Base-by-base conservation (phyloP, 2,888 invertebrate genomes). In the Apeira syringaria region DNA sequence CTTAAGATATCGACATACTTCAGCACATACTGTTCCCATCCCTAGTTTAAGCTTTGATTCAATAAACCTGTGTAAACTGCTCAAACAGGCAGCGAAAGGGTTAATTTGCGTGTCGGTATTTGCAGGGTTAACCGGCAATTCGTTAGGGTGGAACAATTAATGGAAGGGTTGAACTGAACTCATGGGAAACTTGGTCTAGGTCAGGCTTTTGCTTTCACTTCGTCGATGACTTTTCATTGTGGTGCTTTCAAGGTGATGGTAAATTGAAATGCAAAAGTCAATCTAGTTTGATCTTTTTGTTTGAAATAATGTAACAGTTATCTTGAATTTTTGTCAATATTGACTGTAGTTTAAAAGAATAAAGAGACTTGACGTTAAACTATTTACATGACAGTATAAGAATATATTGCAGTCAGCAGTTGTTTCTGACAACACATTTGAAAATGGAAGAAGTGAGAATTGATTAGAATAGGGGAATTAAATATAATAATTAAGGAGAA, bases 71-170 rank as follows among this genome's bases (percentile, higher is more conserved):
- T 85, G 79, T 85, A 84, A 87, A 78, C 74, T 80, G 74, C 70
- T 64, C 78, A 80, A 83, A 85, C 78, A 78, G 77, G 70, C 83
- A 64, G 83, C 64, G 80, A 83, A 88, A 87, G 89, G 88, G 88
- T 87, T 88, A 85, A 88, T 89, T 89, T 89, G 85, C 89, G 85
- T 88, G 84, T 77, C 73, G 75, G 78, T 68, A 69, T 79, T 79
- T 68, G 79, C 76, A 75, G 84, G 85, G 88, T 84, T 87, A 88
- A 89, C 87, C 80, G 78, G 67, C 72, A 75, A 77, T 85, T 87
- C 80, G 85, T 89, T 88, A 88, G 86, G 86, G 87, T 72, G 70
- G 68, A 66, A 69, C 84, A 87, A 88, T 88, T 88, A 88, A 77
- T 68, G 50, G 64, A 63, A 69, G 79, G 83, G 77, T 70, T 68